Evolutionary conservation across 2,888 invertebrate genomes (phyloP).

Genomic region (Hedychridium roseum): DNA sequence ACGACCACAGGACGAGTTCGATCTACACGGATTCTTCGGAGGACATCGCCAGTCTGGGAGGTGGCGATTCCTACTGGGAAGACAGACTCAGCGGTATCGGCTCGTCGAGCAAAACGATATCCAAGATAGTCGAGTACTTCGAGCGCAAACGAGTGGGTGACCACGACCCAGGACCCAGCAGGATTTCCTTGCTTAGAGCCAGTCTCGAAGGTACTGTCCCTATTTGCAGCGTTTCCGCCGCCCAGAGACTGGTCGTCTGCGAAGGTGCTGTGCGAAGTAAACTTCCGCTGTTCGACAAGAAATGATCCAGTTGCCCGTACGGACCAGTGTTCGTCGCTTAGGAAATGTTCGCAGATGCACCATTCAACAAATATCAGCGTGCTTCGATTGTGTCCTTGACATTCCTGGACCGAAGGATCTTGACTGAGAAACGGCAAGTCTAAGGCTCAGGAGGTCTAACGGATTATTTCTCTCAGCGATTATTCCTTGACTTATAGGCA

Average conservation of each 20-base stretch:
- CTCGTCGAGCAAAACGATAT: constrained; percentile 68
- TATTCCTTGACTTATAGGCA: too few relatives aligned
- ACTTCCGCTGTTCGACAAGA: constrained; percentile 84
- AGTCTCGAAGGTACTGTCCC: constrained; percentile 57
- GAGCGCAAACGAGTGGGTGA: constrained; percentile 71
- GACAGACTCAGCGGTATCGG: constrained; percentile 70
- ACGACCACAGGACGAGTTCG: constrained; percentile 77
- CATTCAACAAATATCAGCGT: too few relatives aligned
- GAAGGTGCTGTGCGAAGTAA: constrained; percentile 89
- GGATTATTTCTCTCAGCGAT: too few relatives aligned
- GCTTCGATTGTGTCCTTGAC: too few relatives aligned
- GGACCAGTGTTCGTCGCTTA: constrained; percentile 21
- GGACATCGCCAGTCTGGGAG: constrained; percentile 82
- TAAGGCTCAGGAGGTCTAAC: too few relatives aligned
- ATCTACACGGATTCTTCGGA: constrained; percentile 89
- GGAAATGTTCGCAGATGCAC: constrained; percentile 18
- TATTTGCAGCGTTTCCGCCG: constrained; percentile 67
- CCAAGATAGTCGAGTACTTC: constrained; percentile 88
- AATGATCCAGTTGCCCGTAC: constrained; percentile 56
- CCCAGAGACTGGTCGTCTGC: constrained; percentile 78
- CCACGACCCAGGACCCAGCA: constrained; percentile 49
- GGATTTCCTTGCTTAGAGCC: constrained; percentile 55
- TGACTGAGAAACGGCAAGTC: too few relatives aligned
- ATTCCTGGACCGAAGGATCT: too few relatives aligned
- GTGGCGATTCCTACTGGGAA: constrained; percentile 79